These are phyloP conservation scores for Galerucella calmariensis DNA, from an alignment of 2,888 invertebrate species.

Conservation along the genomic window DNA sequence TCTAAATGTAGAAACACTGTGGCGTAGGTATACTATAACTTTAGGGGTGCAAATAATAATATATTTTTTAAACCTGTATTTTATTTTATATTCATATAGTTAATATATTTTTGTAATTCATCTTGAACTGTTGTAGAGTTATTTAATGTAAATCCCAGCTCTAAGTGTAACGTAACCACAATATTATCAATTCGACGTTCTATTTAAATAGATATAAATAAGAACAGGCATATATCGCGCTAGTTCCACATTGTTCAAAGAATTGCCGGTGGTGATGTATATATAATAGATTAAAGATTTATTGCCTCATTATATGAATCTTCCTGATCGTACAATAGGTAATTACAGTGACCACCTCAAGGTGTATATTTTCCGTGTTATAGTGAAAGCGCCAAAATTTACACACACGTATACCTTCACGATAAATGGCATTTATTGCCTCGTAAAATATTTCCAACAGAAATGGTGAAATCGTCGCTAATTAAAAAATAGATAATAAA, in stretches of 20 bases:
- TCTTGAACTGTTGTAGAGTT: no score
- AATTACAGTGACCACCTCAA: conserved; percentile 22
- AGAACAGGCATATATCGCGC: background rate
- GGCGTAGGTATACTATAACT: no score
- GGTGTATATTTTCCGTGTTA: conserved; percentile 14
- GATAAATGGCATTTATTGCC: background rate
- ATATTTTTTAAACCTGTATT: no score
- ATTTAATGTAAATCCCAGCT: no score
- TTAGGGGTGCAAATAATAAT: no score
- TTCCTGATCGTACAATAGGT: conserved; percentile 16
- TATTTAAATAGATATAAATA: conserved; percentile 4
- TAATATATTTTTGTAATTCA: no score
- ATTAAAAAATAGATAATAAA: conserved; percentile 6
- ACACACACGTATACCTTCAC: background rate
- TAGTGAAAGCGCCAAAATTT: conserved; percentile 24
- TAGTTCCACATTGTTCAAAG: conserved; percentile 20
- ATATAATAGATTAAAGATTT: conserved; percentile 31
- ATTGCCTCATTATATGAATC: conserved; percentile 30
- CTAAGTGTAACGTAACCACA: background rate
- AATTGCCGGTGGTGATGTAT: conserved; percentile 14
- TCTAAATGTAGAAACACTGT: no score
- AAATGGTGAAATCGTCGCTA: conserved; percentile 1
- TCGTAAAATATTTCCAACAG: background rate
- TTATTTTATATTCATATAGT: no score
- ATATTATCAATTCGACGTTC: conserved; percentile 1